These are phyloP conservation scores for Montipora sp. DNA, from an alignment of 64 coral and sea anemone species.

Conservation along the genomic window DNA sequence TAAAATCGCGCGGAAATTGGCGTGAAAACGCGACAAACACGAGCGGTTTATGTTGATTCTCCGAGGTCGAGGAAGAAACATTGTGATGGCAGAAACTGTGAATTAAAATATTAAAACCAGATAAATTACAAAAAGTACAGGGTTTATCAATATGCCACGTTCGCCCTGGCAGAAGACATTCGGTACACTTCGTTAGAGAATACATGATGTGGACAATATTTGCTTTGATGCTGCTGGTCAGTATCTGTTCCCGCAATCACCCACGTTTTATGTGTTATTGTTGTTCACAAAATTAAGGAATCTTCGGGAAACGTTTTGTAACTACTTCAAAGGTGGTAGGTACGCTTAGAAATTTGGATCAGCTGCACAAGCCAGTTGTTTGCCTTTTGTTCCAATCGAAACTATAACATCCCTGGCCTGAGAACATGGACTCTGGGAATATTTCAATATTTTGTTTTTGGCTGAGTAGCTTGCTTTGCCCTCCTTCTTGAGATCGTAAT, in stretches of 20 bases:
- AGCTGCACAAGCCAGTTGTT: not conserved
- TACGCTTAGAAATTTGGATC: not conserved
- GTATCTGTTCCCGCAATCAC: not conserved
- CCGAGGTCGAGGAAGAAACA: not conserved
- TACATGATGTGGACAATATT: not conserved
- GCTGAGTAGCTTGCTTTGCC: too few species aligned
- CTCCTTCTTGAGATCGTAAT: too few species aligned
- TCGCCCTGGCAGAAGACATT: not conserved
- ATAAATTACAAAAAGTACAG: not conserved
- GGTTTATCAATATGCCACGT: not conserved
- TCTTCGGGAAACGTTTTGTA: not conserved
- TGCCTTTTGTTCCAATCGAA: too few species aligned
- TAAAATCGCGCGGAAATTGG: not conserved
- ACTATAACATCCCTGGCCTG: not conserved
- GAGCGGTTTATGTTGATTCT: not conserved
- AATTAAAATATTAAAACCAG: too few species aligned
- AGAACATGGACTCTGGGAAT: not conserved
- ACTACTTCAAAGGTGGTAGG: not conserved
- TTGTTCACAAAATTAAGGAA: not conserved
- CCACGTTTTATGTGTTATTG: not conserved
- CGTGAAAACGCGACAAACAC: not conserved
- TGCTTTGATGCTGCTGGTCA: too few species aligned
- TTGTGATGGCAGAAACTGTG: not conserved
- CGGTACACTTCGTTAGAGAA: not conserved
- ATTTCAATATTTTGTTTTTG: too few species aligned